Base-by-base conservation (phyloP, 2,797 vertebrate species). In the Poeciliopsis presidionis region DNA sequence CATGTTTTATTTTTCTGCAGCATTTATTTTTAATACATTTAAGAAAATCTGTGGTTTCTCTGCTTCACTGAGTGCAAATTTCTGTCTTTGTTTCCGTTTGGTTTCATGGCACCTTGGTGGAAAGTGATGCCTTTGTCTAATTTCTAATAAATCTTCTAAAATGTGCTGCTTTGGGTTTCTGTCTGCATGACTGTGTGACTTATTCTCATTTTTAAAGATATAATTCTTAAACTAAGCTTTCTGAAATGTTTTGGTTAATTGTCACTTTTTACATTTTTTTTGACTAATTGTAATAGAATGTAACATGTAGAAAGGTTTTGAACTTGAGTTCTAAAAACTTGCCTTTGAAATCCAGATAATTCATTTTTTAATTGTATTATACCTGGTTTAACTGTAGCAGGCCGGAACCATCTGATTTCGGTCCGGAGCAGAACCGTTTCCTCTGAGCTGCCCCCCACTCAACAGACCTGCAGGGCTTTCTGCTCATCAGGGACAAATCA, bases 391-490 rank as follows among this genome's bases (percentile, higher is more conserved):
- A 76, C 28, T 63, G 75, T 33, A 77, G 78, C 12, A 49, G 47
- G 39, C 18, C 2, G 5, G 86, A 83, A 79, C 78, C 65, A 11
- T 77, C 57, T 81, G 88, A 82, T 83, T 93, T 91, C 83, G 74
- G 76, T 65, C 84, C 86, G 75, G 85, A 74, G 75, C 75, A 85
- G 79, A 78, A 79, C 25, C 74, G 85, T 92, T 92, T 93, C 89
- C 91, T 95, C 84, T 94, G 90, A 79, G 84, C 76, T 1, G 0
- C 2, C 78, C 86, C 78, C 93, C 94, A 94, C 82, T 95, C 93
- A 93, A 96, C 88, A 20, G 93, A 91, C 85, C 90, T 94, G 92
- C 83, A 90, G 77, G 75, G 93, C 86, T 72, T 86, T 41, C 88
- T 95, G 92, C 90, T 88, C 88, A 88, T 87, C 87, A 87, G 86